Evolutionary conservation across 2,888 invertebrate species (phyloP).

Genomic region (Seira ritae): DNA sequence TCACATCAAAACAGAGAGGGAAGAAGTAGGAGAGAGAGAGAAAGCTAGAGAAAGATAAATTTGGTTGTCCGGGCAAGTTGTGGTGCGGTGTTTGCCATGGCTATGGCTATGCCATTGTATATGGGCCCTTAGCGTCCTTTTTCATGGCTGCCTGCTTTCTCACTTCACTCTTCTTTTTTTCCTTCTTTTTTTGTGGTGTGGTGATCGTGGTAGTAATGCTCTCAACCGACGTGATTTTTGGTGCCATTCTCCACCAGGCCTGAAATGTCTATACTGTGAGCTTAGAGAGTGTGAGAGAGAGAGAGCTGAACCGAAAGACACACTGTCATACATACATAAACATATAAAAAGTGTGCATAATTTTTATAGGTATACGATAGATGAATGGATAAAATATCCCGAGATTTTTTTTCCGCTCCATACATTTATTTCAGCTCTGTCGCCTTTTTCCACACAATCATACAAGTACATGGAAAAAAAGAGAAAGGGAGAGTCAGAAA

Average conservation of each 20-base stretch:
- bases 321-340: constrained; percentile 11
- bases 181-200: constrained; percentile 16
- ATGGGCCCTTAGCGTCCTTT: constrained; percentile 35
- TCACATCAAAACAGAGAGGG: constrained; percentile 70
- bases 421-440: constrained; percentile 44
- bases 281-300: no score
- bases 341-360: constrained; percentile 7
- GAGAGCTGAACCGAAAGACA: background rate
- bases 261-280: background rate
- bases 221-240: constrained; percentile 56
- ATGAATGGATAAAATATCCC: constrained; percentile 46
- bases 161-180: constrained; percentile 31
- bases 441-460: constrained; percentile 32
- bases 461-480: constrained; percentile 9
- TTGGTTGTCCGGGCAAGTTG: constrained; percentile 61
- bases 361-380: constrained; percentile 3
- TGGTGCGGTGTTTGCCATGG: constrained; percentile 38
- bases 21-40: constrained; percentile 17
- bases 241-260: constrained; percentile 54
- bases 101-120: constrained; percentile 21
- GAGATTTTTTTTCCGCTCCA: constrained; percentile 29
- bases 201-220: constrained; percentile 20
- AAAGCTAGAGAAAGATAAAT: constrained; percentile 56
- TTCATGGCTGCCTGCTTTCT: constrained; percentile 37
- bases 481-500: constrained; percentile 13